These are phyloP conservation scores for Bombus breviceps DNA, from an alignment of 1,140 invertebrate species.

Conservation along the genomic window DNA sequence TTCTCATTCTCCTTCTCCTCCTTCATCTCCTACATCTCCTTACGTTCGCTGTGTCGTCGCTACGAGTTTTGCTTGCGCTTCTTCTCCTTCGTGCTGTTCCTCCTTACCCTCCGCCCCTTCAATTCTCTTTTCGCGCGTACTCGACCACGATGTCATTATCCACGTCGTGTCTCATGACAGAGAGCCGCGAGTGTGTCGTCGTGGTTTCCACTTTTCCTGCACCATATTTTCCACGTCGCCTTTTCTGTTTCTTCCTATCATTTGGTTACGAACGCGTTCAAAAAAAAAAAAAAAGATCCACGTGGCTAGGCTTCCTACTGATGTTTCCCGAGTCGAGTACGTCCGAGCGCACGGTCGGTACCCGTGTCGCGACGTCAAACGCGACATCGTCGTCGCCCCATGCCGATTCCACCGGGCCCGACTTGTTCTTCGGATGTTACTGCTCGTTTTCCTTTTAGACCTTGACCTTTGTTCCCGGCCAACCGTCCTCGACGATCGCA, in stretches of 20 bases:
- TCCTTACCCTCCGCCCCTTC: conserved; percentile 28
- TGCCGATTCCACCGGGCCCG: not conserved
- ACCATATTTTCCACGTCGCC: not conserved
- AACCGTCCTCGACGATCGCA: not conserved
- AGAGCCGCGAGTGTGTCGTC: conserved; percentile 62
- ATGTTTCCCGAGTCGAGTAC: not conserved
- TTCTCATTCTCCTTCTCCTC: not conserved
- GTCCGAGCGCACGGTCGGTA: not conserved
- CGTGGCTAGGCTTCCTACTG: conserved; percentile 26
- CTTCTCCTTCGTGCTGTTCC: not conserved
- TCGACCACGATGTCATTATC: conserved; percentile 46
- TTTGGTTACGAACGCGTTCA: not conserved
- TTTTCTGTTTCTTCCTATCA: not conserved
- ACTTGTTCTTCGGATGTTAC: conserved; percentile 16
- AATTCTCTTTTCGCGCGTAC: not conserved
- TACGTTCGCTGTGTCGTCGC: not conserved
- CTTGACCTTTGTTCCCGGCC: conserved; percentile 10
- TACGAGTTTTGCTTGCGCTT: conserved; percentile 16
- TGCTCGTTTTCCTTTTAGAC: conserved; percentile 22
- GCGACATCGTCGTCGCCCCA: not conserved
- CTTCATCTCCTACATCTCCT: not conserved
- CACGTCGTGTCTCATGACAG: conserved; percentile 45
- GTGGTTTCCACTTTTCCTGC: conserved; percentile 46
- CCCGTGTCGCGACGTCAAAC: not conserved
- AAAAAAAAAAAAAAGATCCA: conserved; percentile 29